Conservation (phyloP, 2,888 invertebrate species). For the Endotricha flammealis region DNA sequence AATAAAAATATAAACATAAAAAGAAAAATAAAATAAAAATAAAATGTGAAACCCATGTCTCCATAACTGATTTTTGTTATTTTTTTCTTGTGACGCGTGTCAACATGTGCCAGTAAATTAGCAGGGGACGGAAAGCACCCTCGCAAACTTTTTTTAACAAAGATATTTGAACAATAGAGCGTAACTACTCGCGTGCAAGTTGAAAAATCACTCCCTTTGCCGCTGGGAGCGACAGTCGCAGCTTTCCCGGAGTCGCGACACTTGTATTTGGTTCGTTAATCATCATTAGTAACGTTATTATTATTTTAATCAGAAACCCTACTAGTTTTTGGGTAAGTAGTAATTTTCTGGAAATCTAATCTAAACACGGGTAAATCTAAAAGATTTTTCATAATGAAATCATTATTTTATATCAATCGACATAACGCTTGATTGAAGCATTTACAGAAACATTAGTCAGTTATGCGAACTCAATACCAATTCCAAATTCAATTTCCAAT, state of each 20-base stretch:
- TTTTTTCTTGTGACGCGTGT: constrained; percentile 68
- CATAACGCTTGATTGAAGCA: too few relatives aligned
- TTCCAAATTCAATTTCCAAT: too few relatives aligned
- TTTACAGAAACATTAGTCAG: too few relatives aligned
- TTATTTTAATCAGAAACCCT: background rate
- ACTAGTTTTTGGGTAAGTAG: too few relatives aligned
- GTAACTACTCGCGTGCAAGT: constrained; percentile 70
- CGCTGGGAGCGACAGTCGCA: constrained; percentile 27
- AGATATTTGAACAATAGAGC: constrained; percentile 68
- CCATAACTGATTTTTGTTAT: constrained; percentile 57
- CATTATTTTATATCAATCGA: too few relatives aligned
- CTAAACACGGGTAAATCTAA: too few relatives aligned
- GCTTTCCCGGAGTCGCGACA: constrained; percentile 20
- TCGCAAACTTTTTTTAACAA: constrained; percentile 68
- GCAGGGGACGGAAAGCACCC: constrained; percentile 68
- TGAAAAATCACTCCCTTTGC: constrained; percentile 65
- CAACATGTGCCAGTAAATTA: constrained; percentile 76
- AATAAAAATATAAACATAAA: too few relatives aligned
- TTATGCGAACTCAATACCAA: too few relatives aligned
- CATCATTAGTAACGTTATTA: constrained; percentile 14
- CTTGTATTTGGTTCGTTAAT: constrained; percentile 28
- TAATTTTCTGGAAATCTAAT: too few relatives aligned
- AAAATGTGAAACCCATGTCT: constrained; percentile 69
- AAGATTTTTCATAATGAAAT: too few relatives aligned
- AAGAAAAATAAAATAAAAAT: too few relatives aligned